Percentiles rank a stretch among this genome's conserved stretches.
Evolutionary conservation across 2,888 invertebrate genomes (phyloP).

Genomic region (Abrostola triplasia): DNA sequence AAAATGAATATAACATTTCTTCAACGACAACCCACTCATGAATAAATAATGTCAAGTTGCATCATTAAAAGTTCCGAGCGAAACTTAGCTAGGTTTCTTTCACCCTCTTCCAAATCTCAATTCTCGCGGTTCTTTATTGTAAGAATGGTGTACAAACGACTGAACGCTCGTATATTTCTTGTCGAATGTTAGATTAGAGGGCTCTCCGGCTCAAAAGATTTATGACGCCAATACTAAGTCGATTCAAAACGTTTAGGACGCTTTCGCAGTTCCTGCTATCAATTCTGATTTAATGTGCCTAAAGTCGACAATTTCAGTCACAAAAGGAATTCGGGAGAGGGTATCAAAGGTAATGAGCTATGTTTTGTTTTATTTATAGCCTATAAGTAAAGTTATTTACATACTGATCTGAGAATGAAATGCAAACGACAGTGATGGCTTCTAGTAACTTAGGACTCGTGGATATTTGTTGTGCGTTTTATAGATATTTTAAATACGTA

Average conservation of each 20-base stretch:
- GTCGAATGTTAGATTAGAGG: conserved; percentile 78
- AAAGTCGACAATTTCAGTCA: conserved; percentile 45
- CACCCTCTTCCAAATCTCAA: conserved; percentile 46
- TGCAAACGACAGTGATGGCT: neutral
- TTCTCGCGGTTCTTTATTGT: conserved; percentile 54
- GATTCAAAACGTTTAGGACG: conserved; percentile 69
- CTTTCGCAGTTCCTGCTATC: conserved; percentile 54
- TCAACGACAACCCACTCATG: conserved; percentile 22
- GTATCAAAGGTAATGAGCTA: conserved; percentile 18
- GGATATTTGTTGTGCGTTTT: neutral
- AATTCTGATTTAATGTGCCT: conserved; percentile 54
- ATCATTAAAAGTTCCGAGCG: conserved; percentile 57
- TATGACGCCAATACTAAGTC: conserved; percentile 78
- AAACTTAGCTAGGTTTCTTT: conserved; percentile 26
- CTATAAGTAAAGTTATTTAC: conserved; percentile 13
- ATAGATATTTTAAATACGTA: neutral
- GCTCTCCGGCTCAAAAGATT: conserved; percentile 75
- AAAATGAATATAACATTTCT: conserved; percentile 32
- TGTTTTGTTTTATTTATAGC: conserved; percentile 11
- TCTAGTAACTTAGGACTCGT: neutral
- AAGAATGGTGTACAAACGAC: conserved; percentile 71
- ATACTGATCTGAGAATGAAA: conserved; percentile 12
- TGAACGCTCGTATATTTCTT: conserved; percentile 74
- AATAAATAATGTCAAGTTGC: conserved; percentile 50
- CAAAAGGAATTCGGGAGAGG: conserved; percentile 25